A percentile compares a stretch with the other conserved stretches of the same genome.
phyloP scores from a whole-genome alignment of 1,140 invertebrate species.

The Harpegnathos saltator region DNA sequence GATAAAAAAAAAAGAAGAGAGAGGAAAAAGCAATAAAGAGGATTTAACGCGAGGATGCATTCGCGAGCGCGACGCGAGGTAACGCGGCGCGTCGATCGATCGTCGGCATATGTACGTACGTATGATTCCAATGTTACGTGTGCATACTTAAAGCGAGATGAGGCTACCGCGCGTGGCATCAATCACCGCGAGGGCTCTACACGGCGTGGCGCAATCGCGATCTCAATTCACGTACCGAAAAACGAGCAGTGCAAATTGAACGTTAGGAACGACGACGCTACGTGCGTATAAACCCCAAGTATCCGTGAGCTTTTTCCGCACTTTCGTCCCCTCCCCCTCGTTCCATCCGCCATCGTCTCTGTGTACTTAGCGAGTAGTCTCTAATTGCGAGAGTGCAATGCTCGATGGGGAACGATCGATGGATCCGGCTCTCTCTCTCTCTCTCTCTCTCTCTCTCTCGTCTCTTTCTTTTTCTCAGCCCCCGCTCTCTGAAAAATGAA shows the following conservation, averaged over 20 bases:
- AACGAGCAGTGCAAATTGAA: constrained; percentile 27
- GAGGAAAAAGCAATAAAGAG: not conserved
- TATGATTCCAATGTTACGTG: not conserved
- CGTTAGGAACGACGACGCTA: constrained; percentile 33
- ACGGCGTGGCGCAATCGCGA: not conserved
- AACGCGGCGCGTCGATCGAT: not conserved
- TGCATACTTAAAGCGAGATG: constrained; percentile 16
- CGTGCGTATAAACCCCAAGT: constrained; percentile 45
- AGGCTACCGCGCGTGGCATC: constrained; percentile 2
- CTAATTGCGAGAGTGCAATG: constrained; percentile 49
- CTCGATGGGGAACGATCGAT: constrained; percentile 36
- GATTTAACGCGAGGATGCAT: not conserved
- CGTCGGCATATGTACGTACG: no score
- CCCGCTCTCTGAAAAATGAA: constrained; percentile 39
- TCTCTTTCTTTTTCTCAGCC: not conserved
- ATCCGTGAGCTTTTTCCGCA: constrained; percentile 20
- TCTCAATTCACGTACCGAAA: constrained; percentile 43
- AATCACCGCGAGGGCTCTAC: not conserved
- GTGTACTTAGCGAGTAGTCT: constrained; percentile 40
- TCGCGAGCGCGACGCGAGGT: not conserved
- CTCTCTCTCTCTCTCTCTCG: not conserved
- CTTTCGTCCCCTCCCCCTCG: not conserved
- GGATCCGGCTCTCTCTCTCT: not conserved
- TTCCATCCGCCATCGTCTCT: constrained; percentile 27
- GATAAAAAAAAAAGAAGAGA: not conserved